These are phyloP conservation scores for Odontocerum albicorne DNA, from an alignment of 2,888 invertebrate species.

Conservation along the genomic window DNA sequence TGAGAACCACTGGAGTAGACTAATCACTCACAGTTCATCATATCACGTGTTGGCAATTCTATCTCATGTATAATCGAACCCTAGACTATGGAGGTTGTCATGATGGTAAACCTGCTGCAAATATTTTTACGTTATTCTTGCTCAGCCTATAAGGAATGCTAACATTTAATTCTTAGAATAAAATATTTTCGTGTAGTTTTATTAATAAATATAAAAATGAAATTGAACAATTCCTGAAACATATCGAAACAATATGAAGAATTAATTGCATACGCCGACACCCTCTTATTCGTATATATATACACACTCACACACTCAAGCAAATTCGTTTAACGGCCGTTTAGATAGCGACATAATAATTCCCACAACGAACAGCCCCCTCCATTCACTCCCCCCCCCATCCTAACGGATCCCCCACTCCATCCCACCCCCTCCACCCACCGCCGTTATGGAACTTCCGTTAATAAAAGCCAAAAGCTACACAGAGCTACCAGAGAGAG, in stretches of 20 bases:
- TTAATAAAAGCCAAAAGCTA: constrained; percentile 27
- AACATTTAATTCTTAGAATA: too few relatives aligned
- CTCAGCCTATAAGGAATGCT: too few relatives aligned
- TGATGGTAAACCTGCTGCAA: too few relatives aligned
- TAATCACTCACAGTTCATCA: too few relatives aligned
- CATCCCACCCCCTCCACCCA: constrained; percentile 2
- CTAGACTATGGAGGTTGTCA: too few relatives aligned
- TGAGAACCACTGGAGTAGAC: too few relatives aligned
- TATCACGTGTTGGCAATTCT: too few relatives aligned
- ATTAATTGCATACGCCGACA: constrained; percentile 21
- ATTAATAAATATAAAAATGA: too few relatives aligned
- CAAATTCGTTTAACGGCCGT: constrained; percentile 23
- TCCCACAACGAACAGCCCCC: constrained; percentile 16
- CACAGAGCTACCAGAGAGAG: constrained; percentile 14
- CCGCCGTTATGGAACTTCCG: constrained; percentile 15
- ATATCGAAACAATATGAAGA: constrained; percentile 19
- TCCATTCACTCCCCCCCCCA: neutral
- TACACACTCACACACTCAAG: constrained; percentile 11
- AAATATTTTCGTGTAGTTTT: too few relatives aligned
- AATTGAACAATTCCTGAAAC: too few relatives aligned
- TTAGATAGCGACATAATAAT: constrained; percentile 27
- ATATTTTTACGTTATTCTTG: too few relatives aligned
- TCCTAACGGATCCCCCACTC: neutral
- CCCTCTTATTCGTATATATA: constrained; percentile 1
- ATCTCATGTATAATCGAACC: too few relatives aligned